phyloP scores from a whole-genome alignment of 1,140 invertebrate species.

The Macrocentrus cingulum region DNA sequence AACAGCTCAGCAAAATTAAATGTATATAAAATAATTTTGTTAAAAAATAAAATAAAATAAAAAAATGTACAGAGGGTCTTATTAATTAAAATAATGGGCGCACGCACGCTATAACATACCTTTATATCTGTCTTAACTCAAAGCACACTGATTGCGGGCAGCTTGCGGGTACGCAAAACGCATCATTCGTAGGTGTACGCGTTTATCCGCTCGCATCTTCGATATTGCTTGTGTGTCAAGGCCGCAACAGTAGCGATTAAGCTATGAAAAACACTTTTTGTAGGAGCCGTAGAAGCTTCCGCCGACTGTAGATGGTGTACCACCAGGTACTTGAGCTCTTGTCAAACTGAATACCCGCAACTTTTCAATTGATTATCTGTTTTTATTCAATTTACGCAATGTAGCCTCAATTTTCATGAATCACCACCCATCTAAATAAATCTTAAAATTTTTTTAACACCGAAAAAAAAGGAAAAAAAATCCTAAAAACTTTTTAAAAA shows the following conservation, averaged over 20 bases:
- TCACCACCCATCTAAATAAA: too few species aligned
- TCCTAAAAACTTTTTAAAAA: too few species aligned
- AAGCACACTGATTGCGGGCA: constrained; percentile 50
- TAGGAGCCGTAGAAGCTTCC: background rate
- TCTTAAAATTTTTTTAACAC: too few species aligned
- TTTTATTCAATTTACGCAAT: too few species aligned
- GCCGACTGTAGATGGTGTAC: background rate
- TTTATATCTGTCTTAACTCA: constrained; percentile 51
- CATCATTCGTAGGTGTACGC: constrained; percentile 52
- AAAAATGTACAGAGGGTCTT: background rate
- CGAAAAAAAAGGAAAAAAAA: too few species aligned
- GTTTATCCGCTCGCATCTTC: constrained; percentile 39
- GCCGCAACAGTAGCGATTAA: constrained; percentile 1
- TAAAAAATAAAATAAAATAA: too few species aligned
- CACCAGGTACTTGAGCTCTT: background rate
- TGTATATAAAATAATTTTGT: too few species aligned
- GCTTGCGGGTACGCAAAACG: constrained; percentile 43
- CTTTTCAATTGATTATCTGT: too few species aligned
- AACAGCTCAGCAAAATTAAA: too few species aligned
- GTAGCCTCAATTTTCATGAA: too few species aligned
- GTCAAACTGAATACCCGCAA: background rate
- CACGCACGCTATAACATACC: constrained; percentile 55
- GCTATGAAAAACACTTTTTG: background rate
- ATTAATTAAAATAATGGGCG: constrained; percentile 42
- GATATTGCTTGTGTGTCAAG: constrained; percentile 14